A percentile compares a stretch with the other conserved stretches of the same genome.
Evolutionary conservation across 2,888 invertebrate genomes (phyloP).

Genomic region (Ichneumoninae sp.): DNA sequence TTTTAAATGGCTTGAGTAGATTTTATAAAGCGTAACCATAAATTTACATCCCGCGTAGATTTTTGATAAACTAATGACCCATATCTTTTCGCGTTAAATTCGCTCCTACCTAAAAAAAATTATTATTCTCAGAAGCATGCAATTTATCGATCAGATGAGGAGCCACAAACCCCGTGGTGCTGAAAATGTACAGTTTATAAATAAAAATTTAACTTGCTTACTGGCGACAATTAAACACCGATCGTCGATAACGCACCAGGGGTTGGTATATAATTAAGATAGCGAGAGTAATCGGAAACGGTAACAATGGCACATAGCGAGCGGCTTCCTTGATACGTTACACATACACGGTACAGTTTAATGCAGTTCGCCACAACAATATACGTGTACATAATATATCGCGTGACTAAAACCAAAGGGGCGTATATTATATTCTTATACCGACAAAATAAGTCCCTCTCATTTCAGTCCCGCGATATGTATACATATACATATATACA

Average conservation of each 20-base stretch:
- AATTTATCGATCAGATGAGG: background rate
- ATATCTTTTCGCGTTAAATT: background rate
- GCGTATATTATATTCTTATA: background rate
- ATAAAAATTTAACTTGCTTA: conserved; percentile 2
- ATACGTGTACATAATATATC: background rate
- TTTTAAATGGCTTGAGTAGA: background rate
- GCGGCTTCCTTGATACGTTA: background rate
- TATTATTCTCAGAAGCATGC: background rate
- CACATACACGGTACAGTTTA: conserved; percentile 20
- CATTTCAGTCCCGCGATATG: background rate
- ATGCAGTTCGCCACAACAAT: background rate
- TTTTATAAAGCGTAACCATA: background rate
- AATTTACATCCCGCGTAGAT: background rate
- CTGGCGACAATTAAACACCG: conserved; percentile 59
- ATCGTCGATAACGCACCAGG: conserved; percentile 52
- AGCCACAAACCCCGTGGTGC: background rate
- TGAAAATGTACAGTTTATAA: conserved; percentile 6
- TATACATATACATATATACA: background rate
- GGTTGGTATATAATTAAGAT: conserved; percentile 62
- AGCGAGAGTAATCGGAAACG: conserved; percentile 58
- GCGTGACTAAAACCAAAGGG: background rate
- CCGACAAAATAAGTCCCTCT: background rate
- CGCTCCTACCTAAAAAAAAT: background rate
- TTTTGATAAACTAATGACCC: background rate
- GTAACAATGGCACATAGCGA: conserved; percentile 56